Conservation (phyloP, 2,113 vertebrate genomes). For the Emydocephalus ijimae region DNA sequence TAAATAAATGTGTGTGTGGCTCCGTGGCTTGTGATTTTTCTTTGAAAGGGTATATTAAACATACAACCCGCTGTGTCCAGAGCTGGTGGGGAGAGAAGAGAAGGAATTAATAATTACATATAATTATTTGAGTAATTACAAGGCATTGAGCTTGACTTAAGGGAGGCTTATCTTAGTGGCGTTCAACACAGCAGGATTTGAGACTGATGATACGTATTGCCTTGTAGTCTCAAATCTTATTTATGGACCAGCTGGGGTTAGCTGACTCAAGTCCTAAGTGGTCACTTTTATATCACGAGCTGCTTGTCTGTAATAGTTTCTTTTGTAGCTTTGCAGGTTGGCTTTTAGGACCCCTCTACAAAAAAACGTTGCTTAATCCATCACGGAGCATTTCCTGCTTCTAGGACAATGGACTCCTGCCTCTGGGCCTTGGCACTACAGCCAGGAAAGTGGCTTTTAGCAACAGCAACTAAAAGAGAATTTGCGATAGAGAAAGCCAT, state of each 20-base stretch:
- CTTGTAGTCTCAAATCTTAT: too few species aligned
- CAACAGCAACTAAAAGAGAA: constrained; percentile 25
- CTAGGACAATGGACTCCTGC: constrained; percentile 49
- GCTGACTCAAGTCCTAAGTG: constrained; percentile 38
- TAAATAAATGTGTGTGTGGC: neutral
- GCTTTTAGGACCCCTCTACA: constrained; percentile 59
- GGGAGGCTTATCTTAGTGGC: neutral
- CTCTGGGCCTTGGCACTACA: constrained; percentile 50
- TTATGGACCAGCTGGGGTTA: too few species aligned
- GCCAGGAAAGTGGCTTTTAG: constrained; percentile 59
- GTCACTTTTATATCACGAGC: constrained; percentile 53
- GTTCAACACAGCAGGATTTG: too few species aligned
- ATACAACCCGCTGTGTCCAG: neutral
- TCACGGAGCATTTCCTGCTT: constrained; percentile 38
- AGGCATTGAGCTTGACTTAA: neutral
- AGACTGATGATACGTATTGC: too few species aligned
- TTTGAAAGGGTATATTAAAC: neutral
- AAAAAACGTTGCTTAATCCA: constrained; percentile 63
- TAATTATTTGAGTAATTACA: neutral
- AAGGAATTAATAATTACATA: neutral
- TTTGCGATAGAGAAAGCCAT: constrained; percentile 48
- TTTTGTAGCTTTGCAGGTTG: constrained; percentile 54
- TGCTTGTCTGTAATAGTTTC: constrained; percentile 61
- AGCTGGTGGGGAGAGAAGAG: neutral
- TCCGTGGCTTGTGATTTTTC: neutral